These are phyloP conservation scores for Apostichopus parvimensis DNA, from an alignment of 35 echinoderm and acorn worm genomes.

Conservation along the genomic window DNA sequence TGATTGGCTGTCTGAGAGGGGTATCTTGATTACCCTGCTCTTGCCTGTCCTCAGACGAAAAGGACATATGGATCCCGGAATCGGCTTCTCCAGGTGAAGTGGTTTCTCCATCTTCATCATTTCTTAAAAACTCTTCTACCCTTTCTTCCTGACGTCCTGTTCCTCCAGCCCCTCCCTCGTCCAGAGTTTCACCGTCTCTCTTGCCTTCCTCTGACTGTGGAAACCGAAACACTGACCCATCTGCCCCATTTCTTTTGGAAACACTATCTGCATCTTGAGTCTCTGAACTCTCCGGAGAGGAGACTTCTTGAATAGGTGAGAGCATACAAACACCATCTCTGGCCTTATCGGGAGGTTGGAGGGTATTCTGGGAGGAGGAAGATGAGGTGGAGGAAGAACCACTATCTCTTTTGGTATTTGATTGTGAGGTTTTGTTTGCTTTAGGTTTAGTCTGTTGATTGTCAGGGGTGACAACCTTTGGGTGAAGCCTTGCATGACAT, in stretches of 20 bases:
- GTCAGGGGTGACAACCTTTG: slow-evolving; percentile 47
- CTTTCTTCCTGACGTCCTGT: background rate
- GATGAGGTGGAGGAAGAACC: slow-evolving; percentile 16
- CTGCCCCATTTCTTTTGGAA: background rate
- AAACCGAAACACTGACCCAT: background rate
- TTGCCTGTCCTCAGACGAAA: slow-evolving; percentile 65
- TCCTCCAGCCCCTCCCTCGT: slow-evolving; percentile 20
- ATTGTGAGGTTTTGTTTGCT: slow-evolving; percentile 35
- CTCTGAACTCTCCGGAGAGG: slow-evolving; percentile 85
- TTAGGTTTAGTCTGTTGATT: slow-evolving; percentile 23
- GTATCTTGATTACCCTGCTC: slow-evolving; percentile 58
- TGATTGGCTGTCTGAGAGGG: slow-evolving; percentile 58
- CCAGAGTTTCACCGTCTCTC: slow-evolving; percentile 12
- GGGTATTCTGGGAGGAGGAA: slow-evolving; percentile 46
- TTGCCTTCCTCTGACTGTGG: background rate
- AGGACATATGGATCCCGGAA: slow-evolving; percentile 82
- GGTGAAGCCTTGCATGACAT: slow-evolving; percentile 47
- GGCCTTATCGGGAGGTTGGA: slow-evolving; percentile 48
- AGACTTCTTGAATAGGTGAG: slow-evolving; percentile 88
- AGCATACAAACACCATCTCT: slow-evolving; percentile 59
- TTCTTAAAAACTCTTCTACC: slow-evolving; percentile 10
- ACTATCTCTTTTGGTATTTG: slow-evolving; percentile 43
- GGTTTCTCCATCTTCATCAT: slow-evolving; percentile 54
- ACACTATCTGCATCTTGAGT: slow-evolving; percentile 38
- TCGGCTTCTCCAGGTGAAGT: slow-evolving; percentile 74